Base-by-base conservation (phyloP, 1,140 invertebrate genomes). In the Sitophilus oryzae region DNA sequence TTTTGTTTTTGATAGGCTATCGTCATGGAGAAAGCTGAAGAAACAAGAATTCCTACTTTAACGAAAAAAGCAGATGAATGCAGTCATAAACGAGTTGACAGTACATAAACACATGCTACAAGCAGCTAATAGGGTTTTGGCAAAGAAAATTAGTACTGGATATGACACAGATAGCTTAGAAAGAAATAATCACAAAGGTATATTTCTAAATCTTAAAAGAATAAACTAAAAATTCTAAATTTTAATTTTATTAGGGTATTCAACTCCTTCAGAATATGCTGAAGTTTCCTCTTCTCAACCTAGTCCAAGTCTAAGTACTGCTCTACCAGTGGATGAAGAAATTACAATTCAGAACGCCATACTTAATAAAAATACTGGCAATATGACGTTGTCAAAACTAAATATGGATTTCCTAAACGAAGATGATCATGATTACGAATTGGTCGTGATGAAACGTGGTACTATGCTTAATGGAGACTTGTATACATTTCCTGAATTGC, bases 121-220 rank as follows among this genome's bases (percentile, higher is more conserved):
- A 22, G 22, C 55, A 9, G 45, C 47, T 8, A 52, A 37, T 23
- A 10, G 43, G 25, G 34, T 25, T 20, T 19, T 48, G 15, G 40
- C 45, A 15, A 49, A 15, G 38, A 59, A 49, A 34, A 45, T 30
- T 5, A 52, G 37, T n/a, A 36, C 34, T 42, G 81, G 86, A 50
- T 89, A 88, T 59, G 87, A 91, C 63, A 82, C 84, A 1, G 88
- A 91, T 58, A 91, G 88, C 69, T 71, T 89, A 44, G 87, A 91
- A 71, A 77, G 84, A 58, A 70, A 76, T 1, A 38, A 38, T 38
- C 44, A 45, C 43, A 58, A 49, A 51, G 45, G 41, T 58, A 48
- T 10, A 50, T 71, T n/a, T n/a, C n/a, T n/a, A n/a, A n/a, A n/a
- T n/a, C n/a, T n/a, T n/a, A n/a, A n/a, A n/a, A n/a, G n/a, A n/a